A percentile compares a stretch with the other conserved stretches of the same genome.
These are phyloP conservation scores for Podarcis raffonei DNA, from an alignment of 2,113 vertebrate genomes.

Conservation along the genomic window DNA sequence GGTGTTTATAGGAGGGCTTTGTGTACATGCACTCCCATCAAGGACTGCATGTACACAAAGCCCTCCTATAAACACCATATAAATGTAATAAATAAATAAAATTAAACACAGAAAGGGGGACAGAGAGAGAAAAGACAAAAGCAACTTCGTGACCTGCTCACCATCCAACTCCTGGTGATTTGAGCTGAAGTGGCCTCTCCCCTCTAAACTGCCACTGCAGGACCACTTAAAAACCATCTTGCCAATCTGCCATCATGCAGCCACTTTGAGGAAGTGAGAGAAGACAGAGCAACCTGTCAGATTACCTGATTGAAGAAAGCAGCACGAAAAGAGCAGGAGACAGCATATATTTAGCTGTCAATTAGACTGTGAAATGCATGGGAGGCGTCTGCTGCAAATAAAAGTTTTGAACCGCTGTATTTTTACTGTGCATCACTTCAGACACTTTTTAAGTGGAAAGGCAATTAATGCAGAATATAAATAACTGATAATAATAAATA, in stretches of 20 bases:
- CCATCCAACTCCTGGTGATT: background rate
- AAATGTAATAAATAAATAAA: too few species aligned
- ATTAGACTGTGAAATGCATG: background rate
- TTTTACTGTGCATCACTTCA: background rate
- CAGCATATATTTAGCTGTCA: background rate
- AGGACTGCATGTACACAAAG: background rate
- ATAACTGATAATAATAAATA: background rate
- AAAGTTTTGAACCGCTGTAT: background rate
- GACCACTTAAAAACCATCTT: background rate
- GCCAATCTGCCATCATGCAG: background rate
- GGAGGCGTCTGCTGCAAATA: background rate
- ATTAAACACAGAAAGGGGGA: background rate
- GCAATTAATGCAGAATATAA: background rate
- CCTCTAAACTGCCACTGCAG: background rate
- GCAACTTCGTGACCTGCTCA: background rate
- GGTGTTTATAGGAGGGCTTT: background rate
- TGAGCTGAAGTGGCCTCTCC: background rate
- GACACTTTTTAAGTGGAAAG: background rate
- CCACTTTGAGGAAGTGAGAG: background rate
- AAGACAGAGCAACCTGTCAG: background rate
- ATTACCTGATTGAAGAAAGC: background rate
- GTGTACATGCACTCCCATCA: background rate
- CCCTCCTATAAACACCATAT: background rate
- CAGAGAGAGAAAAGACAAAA: background rate
- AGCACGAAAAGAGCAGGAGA: background rate